Conservation (phyloP, 2,797 vertebrate species). For the Spondyliosoma cantharus region DNA sequence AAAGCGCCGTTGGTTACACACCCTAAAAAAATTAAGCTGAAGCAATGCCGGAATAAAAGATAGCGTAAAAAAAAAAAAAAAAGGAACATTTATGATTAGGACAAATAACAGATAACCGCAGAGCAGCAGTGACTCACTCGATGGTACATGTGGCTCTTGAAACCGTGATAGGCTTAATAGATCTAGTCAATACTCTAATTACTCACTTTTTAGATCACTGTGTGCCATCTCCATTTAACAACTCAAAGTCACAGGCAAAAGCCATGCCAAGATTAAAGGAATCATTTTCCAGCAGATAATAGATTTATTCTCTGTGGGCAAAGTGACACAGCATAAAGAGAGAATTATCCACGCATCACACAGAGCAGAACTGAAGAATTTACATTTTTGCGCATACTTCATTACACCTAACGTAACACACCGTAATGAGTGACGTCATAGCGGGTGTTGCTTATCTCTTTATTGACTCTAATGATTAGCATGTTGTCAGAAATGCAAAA, state of each 20-base stretch:
- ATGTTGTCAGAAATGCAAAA: neutral
- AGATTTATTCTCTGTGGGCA: slow-evolving; percentile 21
- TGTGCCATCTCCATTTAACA: slow-evolving; percentile 16
- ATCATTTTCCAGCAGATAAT: slow-evolving; percentile 20
- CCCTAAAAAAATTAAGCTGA: slow-evolving; percentile 20
- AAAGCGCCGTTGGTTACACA: slow-evolving; percentile 23
- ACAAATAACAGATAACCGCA: slow-evolving; percentile 62
- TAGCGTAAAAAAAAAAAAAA: slow-evolving; percentile 28
- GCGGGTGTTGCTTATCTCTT: slow-evolving; percentile 7
- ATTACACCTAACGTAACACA: neutral
- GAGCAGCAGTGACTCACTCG: slow-evolving; percentile 54
- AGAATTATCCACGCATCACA: slow-evolving; percentile 21
- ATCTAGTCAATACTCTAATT: slow-evolving; percentile 49
- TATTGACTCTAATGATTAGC: neutral
- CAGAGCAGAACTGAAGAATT: neutral
- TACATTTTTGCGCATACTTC: neutral
- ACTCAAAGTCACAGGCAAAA: slow-evolving; percentile 39
- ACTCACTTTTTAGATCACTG: slow-evolving; percentile 32
- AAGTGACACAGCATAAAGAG: slow-evolving; percentile 14
- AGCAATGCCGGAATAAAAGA: slow-evolving; percentile 39
- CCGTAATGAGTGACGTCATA: slow-evolving; percentile 12
- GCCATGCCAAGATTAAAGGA: slow-evolving; percentile 21
- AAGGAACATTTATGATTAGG: slow-evolving; percentile 45
- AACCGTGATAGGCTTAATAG: slow-evolving; percentile 38
- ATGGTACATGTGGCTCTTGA: slow-evolving; percentile 32